Evolutionary conservation across 2,888 invertebrate genomes (phyloP).

Genomic region (Callosobruchus maculatus): DNA sequence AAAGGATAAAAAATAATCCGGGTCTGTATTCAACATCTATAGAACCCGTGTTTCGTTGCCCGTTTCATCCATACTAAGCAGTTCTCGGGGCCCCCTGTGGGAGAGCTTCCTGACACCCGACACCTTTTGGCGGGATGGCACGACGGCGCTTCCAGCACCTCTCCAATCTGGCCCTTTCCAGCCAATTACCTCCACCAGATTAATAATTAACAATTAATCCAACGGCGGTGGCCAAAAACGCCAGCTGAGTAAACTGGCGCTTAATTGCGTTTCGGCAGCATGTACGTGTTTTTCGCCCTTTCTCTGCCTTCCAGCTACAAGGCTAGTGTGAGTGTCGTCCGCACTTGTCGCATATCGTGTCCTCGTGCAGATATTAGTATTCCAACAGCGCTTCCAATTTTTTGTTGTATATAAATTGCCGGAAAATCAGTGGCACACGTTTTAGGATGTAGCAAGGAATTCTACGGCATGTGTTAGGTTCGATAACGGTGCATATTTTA

Average conservation of each 20-base stretch:
- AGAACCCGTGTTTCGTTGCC: neutral
- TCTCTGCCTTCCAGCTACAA: neutral
- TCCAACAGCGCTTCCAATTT: no score
- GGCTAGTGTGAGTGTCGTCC: neutral
- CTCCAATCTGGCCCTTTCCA: constrained; percentile 38
- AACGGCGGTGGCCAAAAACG: constrained; percentile 36
- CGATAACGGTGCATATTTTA: no score
- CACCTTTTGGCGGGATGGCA: neutral
- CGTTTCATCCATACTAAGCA: neutral
- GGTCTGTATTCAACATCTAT: neutral
- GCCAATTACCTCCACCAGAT: constrained; percentile 43
- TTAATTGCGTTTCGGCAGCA: constrained; percentile 38
- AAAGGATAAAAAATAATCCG: no score
- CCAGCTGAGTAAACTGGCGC: constrained; percentile 43
- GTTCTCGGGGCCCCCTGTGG: neutral
- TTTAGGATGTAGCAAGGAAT: no score
- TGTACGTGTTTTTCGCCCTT: constrained; percentile 13
- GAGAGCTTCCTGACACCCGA: neutral
- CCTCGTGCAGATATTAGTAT: neutral
- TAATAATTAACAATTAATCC: constrained; percentile 49
- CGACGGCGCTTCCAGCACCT: neutral
- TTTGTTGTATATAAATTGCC: no score
- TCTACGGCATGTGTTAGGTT: no score
- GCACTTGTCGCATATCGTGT: neutral
- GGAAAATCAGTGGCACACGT: no score